These are phyloP conservation scores for Hyphantria cunea DNA, from an alignment of 1,140 invertebrate species.

Conservation along the genomic window DNA sequence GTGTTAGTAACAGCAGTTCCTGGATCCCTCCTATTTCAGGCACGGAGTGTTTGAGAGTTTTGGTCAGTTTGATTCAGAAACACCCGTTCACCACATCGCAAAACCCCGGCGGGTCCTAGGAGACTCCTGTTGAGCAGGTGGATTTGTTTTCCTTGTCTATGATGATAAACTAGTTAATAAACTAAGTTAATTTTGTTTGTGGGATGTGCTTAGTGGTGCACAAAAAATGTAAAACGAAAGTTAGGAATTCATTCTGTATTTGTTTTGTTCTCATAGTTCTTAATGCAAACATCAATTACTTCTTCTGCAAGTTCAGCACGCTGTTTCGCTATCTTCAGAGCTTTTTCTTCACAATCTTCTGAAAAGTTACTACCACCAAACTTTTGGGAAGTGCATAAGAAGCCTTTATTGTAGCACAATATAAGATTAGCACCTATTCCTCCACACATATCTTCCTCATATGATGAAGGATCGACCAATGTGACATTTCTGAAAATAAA, in stretches of 20 bases:
- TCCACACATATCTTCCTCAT: constrained; percentile 77
- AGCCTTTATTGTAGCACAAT: constrained; percentile 62
- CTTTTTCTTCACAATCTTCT: constrained; percentile 57
- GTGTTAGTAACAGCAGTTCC: no score
- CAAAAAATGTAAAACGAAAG: no score
- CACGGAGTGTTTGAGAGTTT: no score
- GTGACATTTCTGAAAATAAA: constrained; percentile 54
- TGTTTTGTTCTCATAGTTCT: constrained; percentile 41
- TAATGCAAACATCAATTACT: constrained; percentile 63
- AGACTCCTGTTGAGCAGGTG: no score
- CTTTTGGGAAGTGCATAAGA: constrained; percentile 64
- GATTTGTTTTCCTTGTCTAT: no score
- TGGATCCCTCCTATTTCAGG: no score
- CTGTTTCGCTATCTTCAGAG: constrained; percentile 59
- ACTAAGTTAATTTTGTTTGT: no score
- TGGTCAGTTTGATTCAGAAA: no score
- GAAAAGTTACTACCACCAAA: constrained; percentile 67
- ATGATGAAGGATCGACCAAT: constrained; percentile 64
- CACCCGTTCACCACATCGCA: no score
- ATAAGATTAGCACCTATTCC: constrained; percentile 66
- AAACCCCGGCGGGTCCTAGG: no score
- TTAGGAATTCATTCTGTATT: background rate
- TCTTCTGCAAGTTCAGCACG: constrained; percentile 57
- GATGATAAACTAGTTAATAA: no score
- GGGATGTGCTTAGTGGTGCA: no score